These are phyloP conservation scores for Zaprionus kolodkinae DNA, from an alignment of 1,140 invertebrate species.

Conservation along the genomic window DNA sequence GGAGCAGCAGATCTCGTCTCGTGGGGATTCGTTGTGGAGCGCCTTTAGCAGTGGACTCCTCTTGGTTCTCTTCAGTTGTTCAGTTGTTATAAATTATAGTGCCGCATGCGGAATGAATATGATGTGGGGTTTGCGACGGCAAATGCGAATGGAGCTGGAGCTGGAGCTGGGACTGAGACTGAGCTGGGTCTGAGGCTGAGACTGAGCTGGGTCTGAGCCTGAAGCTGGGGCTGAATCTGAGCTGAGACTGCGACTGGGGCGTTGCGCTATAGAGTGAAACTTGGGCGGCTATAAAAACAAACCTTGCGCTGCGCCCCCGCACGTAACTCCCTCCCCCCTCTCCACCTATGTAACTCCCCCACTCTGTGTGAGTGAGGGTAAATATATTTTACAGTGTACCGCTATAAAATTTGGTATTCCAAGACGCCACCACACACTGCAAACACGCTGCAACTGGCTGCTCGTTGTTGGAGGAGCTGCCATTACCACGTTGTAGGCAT, in stretches of 20 bases:
- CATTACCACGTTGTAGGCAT: conserved; percentile 82
- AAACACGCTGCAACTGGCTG: conserved; percentile 25
- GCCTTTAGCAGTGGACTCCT: conserved; percentile 56
- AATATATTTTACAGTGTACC: conserved; percentile 81
- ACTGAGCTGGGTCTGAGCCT: neutral
- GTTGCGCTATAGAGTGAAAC: conserved; percentile 64
- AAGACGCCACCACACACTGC: conserved; percentile 55
- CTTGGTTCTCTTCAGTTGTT: conserved; percentile 30
- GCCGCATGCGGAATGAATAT: conserved; percentile 76
- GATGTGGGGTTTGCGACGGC: conserved; percentile 1
- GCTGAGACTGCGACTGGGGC: conserved; percentile 16
- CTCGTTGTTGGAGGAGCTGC: too few relatives aligned
- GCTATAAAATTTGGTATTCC: conserved; percentile 83
- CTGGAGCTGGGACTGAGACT: neutral
- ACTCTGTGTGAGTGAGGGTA: conserved; percentile 8
- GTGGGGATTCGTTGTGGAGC: conserved; percentile 60
- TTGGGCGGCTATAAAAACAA: conserved; percentile 81
- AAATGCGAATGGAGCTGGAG: neutral
- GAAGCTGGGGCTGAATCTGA: neutral
- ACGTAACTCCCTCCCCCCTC: conserved; percentile 39
- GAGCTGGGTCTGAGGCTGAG: neutral
- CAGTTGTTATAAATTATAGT: conserved; percentile 83
- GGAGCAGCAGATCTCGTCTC: conserved; percentile 25
- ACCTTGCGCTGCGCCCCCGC: conserved; percentile 68
- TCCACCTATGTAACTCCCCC: neutral